Base-by-base conservation (phyloP, 2,113 vertebrate genomes). In the Gyps fulvus region DNA sequence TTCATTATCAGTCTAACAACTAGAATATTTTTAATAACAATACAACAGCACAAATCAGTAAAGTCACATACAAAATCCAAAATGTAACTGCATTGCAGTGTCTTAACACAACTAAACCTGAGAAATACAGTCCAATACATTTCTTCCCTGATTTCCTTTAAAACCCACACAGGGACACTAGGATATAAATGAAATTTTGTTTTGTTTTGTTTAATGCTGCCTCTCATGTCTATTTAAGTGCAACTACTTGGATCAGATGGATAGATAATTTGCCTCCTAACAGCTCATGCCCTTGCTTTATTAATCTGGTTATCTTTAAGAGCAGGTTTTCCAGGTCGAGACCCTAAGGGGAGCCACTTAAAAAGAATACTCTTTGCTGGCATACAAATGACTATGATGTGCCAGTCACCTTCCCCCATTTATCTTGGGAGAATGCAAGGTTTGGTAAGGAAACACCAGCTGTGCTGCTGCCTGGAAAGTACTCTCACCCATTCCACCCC, bases 281-380 rank as follows among this genome's bases (percentile, higher is more conserved):
- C 38, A 91, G 55, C 71, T 90, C 88, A 71, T 55, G 42, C 23
- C 76, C 65, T 92, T 81, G 79, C 49, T 90, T 92, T 95, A 92
- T 89, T 86, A 78, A 83, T 90, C 88, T 78, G 38, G 77, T 73
- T 93, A 83, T 67, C 67, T 83, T 97, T 92, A 92, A 90, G 45
- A 50, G 36, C 12, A 88, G 50, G 34, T 92, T 95, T 93, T 92
- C 67, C 71, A 83, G 54, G 90, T 88, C 1, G 0, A 86, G 55
- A 86, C 83, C 49, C 78, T 27, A 62, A 86, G 55, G 71, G 82
- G 36, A 91, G n/a, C 19, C 92, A 83, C 76, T 83, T 78, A 42
- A 52, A 79, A 83, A 88, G 49, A 88, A 83, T 42, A 76, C 8
- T 87, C 67, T 86, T 86, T 81, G 45, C 86, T 83, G 74, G 79